Percentiles rank a stretch among this genome's conserved stretches.
Evolutionary conservation across 2,113 vertebrate genomes (phyloP).

Genomic region (Myiopsitta monachus): DNA sequence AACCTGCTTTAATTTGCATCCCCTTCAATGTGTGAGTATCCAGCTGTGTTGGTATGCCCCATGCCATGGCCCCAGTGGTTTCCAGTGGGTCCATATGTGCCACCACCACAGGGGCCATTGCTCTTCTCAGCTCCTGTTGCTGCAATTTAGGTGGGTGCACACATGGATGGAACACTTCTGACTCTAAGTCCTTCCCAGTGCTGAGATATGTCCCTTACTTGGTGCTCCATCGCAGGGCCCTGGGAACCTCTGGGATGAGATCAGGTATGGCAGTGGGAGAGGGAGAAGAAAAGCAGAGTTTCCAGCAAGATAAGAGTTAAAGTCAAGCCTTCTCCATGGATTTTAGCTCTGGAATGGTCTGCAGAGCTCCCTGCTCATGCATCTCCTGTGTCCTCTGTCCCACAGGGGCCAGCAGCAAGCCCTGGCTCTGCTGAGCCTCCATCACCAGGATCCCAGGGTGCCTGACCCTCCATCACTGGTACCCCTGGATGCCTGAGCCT

Average conservation of each 20-base stretch:
- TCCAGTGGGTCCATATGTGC: background rate
- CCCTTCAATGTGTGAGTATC: fast-evolving
- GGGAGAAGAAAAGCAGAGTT: background rate
- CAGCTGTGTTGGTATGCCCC: too few species aligned
- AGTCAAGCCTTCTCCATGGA: background rate
- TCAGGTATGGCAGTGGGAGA: background rate
- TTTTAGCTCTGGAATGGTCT: background rate
- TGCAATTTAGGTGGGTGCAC: background rate
- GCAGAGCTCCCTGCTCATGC: background rate
- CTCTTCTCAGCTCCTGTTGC: background rate
- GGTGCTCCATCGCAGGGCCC: background rate
- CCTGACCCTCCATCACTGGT: background rate
- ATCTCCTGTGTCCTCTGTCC: background rate
- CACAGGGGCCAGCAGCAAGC: background rate
- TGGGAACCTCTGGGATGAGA: background rate
- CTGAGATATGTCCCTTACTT: background rate
- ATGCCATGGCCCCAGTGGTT: background rate
- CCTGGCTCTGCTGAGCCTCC: background rate
- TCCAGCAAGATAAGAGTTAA: background rate
- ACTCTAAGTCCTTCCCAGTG: background rate
- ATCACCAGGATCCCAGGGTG: background rate
- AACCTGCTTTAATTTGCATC: background rate
- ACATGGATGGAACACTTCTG: fast-evolving
- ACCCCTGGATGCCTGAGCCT: background rate
- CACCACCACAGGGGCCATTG: background rate